Conservation (phyloP, 2,888 invertebrate genomes). For the Malthinus flaveolus region DNA sequence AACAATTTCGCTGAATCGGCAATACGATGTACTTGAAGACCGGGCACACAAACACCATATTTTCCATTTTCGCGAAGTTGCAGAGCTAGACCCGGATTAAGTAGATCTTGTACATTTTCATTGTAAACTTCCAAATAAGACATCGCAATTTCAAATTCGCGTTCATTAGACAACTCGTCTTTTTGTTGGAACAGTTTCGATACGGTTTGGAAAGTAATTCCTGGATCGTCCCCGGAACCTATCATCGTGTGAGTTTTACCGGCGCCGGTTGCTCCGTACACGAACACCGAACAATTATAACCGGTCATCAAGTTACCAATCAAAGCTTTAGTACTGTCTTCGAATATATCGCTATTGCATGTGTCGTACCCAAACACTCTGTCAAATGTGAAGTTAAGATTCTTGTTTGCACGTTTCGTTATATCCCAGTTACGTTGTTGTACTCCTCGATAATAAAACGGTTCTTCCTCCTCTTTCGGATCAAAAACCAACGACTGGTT, state of each 20-base stretch:
- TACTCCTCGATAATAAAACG: conserved; percentile 82
- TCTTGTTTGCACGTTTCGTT: conserved; percentile 78
- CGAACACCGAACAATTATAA: conserved; percentile 93
- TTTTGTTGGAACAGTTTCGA: conserved; percentile 80
- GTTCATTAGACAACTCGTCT: conserved; percentile 66
- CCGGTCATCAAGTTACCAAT: conserved; percentile 65
- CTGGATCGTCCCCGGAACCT: conserved; percentile 74
- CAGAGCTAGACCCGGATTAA: conserved; percentile 68
- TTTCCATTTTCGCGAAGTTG: conserved; percentile 80
- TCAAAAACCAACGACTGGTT: conserved; percentile 83
- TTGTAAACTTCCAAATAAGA: conserved; percentile 85
- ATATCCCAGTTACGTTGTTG: conserved; percentile 77
- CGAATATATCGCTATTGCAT: conserved; percentile 76
- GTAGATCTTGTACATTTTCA: conserved; percentile 85
- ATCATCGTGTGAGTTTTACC: conserved; percentile 96
- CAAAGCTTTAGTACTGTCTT: conserved; percentile 76
- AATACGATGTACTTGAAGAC: conserved; percentile 76
- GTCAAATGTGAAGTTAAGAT: conserved; percentile 86
- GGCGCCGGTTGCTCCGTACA: conserved; percentile 94
- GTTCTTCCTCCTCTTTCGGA: conserved; percentile 79
- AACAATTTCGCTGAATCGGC: conserved; percentile 75
- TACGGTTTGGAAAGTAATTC: conserved; percentile 91
- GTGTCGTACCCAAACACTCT: conserved; percentile 71
- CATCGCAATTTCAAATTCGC: conserved; percentile 81
- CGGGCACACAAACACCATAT: conserved; percentile 80